Evolutionary conservation across 2,113 vertebrate genomes (phyloP).

Genomic region (Zosterops japonicus): DNA sequence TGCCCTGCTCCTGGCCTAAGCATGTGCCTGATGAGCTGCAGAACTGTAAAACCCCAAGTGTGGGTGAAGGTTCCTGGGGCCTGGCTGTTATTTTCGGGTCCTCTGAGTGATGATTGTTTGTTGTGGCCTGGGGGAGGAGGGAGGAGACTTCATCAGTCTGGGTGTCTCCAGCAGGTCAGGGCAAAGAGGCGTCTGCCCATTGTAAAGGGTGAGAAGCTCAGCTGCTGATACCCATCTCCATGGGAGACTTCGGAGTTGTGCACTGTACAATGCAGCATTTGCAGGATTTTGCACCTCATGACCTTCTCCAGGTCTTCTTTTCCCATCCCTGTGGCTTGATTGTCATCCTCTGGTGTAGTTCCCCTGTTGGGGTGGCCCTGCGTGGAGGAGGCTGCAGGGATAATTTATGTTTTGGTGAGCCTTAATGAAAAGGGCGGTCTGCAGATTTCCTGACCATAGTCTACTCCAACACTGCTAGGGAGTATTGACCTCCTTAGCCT

Average conservation of each 20-base stretch:
- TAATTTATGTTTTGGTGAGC: neutral
- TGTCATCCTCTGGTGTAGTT: neutral
- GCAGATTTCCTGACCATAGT: neutral
- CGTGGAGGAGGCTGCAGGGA: neutral
- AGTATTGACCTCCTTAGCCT: neutral
- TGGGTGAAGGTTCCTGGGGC: neutral
- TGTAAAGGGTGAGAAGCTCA: neutral
- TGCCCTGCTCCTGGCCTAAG: neutral
- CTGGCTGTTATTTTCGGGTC: neutral
- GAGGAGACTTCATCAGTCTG: neutral
- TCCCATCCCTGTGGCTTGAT: neutral
- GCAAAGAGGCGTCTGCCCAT: neutral
- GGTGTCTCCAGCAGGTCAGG: neutral
- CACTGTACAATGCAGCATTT: accelerated
- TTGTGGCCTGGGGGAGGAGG: neutral
- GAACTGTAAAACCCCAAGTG: neutral
- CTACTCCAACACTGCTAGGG: neutral
- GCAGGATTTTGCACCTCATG: neutral
- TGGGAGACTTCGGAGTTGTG: neutral
- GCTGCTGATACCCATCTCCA: neutral
- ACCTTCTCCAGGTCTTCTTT: neutral
- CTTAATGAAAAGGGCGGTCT: neutral
- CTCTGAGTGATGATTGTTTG: neutral
- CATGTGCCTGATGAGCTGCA: neutral
- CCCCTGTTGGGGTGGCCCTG: neutral